Evolutionary conservation across 2,888 invertebrate species (phyloP), one percentile per base, ranked within the genome.

Genomic region (Gastrophysa polygoni): DNA sequence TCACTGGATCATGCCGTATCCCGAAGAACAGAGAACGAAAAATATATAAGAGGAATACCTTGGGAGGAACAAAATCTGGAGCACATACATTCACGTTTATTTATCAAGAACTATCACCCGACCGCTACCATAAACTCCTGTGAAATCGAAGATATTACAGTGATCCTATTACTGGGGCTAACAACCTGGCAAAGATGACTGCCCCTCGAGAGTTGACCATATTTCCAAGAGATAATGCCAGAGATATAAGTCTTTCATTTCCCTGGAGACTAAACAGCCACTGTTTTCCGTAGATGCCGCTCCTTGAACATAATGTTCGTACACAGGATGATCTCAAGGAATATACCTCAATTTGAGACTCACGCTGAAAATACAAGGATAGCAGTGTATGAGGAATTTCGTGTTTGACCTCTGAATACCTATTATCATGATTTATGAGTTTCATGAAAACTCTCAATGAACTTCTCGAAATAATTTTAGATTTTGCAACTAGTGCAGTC

Each of bases 161-260:
- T 62, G 63, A 63, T 64, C 59, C 63, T 67, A 68, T 68, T 70
- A 63, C 49, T 29, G 54, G 56, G 55, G 58, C 75, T 74, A 72
- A 75, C 72, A 76, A 74, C 73, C 67, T 68, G 67, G 69, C 54
- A 71, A 69, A 71, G 74, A 73, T 75, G 74, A 69, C 73, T 69
- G 73, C 76, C 75, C 74, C 73, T 64, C 60, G 72, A 73, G 76
- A 75, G 75, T 77, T 71, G 70, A 72, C 71, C 74, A 75, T 75
- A 76, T 76, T 74, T 74, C 70, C 71, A 61, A 67, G 71, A 76
- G 76, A 78, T 77, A 78, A 77, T 74, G 69, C 75, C 77, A 71
- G 77, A 77, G 77, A 75, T 75, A 77, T 76, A 75, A 72, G 73
- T 61, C 73, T 72, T 72, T 77, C 78, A 77, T 78, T 77, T 78